A percentile compares a stretch with the other conserved stretches of the same genome.
Evolutionary conservation across 2,888 invertebrate genomes (phyloP).

Genomic region (Diarsia dahlii): DNA sequence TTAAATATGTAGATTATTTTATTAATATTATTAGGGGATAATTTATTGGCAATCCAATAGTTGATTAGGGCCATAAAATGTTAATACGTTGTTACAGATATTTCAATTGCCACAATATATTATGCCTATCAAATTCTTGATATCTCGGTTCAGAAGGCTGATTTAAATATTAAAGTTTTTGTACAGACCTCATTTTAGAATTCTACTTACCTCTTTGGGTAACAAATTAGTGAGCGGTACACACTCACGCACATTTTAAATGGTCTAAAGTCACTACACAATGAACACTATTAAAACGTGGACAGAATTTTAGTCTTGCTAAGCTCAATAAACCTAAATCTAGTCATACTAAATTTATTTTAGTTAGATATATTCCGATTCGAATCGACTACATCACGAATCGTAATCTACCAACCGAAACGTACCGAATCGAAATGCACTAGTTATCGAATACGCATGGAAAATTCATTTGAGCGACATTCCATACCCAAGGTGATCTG

Average conservation of each 20-base stretch:
- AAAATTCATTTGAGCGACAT: conserved; percentile 69
- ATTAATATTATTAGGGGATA: background rate
- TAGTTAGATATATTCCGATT: background rate
- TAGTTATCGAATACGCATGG: conserved; percentile 50
- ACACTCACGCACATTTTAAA: conserved; percentile 27
- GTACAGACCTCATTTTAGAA: conserved; percentile 26
- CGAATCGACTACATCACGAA: conserved; percentile 14
- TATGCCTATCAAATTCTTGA: background rate
- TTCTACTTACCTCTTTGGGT: conserved; percentile 34
- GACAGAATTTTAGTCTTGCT: conserved; percentile 19
- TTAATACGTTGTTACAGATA: background rate
- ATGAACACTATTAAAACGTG: conserved; percentile 51
- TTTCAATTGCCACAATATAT: background rate
- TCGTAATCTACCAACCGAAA: conserved; percentile 1
- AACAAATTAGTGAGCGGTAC: conserved; percentile 28
- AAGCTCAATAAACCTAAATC: conserved; percentile 6
- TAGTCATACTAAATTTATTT: background rate
- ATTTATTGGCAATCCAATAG: conserved; percentile 9
- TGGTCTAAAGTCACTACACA: conserved; percentile 28
- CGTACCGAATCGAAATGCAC: conserved; percentile 29
- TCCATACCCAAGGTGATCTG: conserved; percentile 72
- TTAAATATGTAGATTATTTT: conserved; percentile 12
- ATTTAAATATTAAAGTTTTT: conserved; percentile 18
- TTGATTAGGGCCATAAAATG: conserved; percentile 17
- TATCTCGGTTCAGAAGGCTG: conserved; percentile 5